Evolutionary conservation across 1,140 invertebrate genomes (phyloP), one percentile per base, ranked within the genome.

Genomic region (Cyclargus thomasi): DNA sequence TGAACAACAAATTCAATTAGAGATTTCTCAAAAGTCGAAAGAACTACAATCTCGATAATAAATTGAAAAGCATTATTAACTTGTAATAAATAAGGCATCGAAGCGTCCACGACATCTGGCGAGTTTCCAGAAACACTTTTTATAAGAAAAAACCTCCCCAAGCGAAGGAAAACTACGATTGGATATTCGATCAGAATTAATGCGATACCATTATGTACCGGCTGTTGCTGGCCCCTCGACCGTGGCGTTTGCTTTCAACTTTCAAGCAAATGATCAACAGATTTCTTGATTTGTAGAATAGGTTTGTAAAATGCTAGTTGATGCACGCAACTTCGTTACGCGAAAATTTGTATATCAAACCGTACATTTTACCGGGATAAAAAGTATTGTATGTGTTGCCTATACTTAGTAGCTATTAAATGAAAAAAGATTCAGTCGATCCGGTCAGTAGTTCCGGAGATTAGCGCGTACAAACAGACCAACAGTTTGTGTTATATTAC

Each of bases 51-150:
- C 69, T 69, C 62, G 62, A 67, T 59, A 72, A 79, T 78, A 84
- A 81, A 81, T 81, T 78, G 78, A 78, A 81, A 81, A 75, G 76
- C 77, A 81, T 80, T 79, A 83, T 81, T 79, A 83, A 85, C 77
- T 76, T 57, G 75, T 70, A 71, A 83, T 85, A 83, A 82, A 85
- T 80, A 82, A 79, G 71, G 72, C 68, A 78, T 81, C 74, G 74
- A 67, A 71, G 73, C 72, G 72, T 74, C 62, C 55, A 62, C 69
- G 68, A 70, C 76, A 78, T 73, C 77, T 85, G 82, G 82, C 81
- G 20, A 63, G 53, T n/a, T 70, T 79, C 82, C 82, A 85, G 75
- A 36, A 74, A 73, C 73, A 74, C 73, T 82, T 80, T 77, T 80
- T 77, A 79, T 82, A 82, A 76, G 75, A 70, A 79, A 81, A 80